Percentiles rank a stretch among this genome's conserved stretches.
phyloP scores from a whole-genome alignment of 92 coral and sea anemone species.

The Porites lobata region DNA sequence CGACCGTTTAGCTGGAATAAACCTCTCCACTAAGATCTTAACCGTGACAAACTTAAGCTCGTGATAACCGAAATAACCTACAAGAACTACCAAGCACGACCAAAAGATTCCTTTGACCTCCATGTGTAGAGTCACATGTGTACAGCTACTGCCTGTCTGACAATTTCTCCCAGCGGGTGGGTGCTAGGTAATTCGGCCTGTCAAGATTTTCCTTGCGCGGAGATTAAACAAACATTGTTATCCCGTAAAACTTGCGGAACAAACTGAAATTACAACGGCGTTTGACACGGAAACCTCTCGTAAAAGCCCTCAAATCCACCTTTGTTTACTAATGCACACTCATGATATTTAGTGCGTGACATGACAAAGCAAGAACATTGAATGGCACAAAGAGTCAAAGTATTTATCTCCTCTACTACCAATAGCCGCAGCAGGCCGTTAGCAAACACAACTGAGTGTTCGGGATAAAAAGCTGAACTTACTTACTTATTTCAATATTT shows the following conservation, averaged over 20 bases:
- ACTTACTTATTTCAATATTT: no score
- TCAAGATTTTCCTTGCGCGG: no score
- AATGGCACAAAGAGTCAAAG: no score
- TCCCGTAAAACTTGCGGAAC: no score
- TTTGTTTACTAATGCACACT: no score
- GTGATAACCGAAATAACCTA: slow-evolving; percentile 8
- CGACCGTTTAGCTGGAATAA: slow-evolving; percentile 17
- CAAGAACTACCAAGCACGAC: slow-evolving; percentile 17
- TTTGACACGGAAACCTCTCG: no score
- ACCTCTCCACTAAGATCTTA: not conserved
- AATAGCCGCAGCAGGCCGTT: no score
- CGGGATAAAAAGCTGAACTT: no score
- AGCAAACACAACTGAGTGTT: no score
- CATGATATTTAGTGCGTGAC: not conserved
- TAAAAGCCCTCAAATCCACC: no score
- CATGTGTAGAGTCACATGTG: not conserved
- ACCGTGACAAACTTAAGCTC: slow-evolving; percentile 28
- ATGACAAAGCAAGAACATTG: not conserved
- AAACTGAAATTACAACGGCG: no score
- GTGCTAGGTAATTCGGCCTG: not conserved
- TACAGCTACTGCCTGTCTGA: not conserved
- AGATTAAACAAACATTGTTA: no score
- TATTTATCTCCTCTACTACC: not conserved
- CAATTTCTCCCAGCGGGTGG: not conserved
- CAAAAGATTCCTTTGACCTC: not conserved